These are phyloP conservation scores for Lepilemur septentrionalis DNA, from an alignment of 2,797 vertebrate genomes.

Conservation along the genomic window DNA sequence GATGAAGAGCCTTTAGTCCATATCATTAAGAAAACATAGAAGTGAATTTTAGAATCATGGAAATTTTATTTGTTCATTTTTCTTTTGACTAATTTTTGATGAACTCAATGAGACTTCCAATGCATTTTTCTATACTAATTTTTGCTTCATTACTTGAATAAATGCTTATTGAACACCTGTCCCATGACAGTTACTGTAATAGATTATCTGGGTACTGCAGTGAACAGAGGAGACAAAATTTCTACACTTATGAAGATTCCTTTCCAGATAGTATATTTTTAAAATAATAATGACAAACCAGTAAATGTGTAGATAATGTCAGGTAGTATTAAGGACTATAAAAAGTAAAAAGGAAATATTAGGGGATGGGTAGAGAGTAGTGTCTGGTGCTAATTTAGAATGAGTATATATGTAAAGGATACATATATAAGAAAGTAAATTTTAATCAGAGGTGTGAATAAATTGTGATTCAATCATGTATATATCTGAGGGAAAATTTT, in stretches of 20 bases:
- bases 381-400: neutral
- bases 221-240: neutral
- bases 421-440: neutral
- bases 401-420: neutral
- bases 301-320: neutral
- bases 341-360: neutral
- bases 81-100: neutral
- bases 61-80: neutral
- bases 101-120: neutral
- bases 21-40: neutral
- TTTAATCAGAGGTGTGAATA: neutral
- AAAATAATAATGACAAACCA: neutral
- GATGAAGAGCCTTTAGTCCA: rapidly evolving
- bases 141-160: slow-evolving; percentile 5
- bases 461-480: neutral
- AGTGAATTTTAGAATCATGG: neutral
- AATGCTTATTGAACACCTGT: neutral
- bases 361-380: neutral
- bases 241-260: neutral
- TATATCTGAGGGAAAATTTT: neutral
- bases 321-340: neutral
- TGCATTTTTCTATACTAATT: neutral
- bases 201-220: neutral
- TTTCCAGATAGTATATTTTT: neutral
- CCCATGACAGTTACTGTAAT: neutral